Conservation (phyloP, 2,888 invertebrate species). For the Labia minor region DNA sequence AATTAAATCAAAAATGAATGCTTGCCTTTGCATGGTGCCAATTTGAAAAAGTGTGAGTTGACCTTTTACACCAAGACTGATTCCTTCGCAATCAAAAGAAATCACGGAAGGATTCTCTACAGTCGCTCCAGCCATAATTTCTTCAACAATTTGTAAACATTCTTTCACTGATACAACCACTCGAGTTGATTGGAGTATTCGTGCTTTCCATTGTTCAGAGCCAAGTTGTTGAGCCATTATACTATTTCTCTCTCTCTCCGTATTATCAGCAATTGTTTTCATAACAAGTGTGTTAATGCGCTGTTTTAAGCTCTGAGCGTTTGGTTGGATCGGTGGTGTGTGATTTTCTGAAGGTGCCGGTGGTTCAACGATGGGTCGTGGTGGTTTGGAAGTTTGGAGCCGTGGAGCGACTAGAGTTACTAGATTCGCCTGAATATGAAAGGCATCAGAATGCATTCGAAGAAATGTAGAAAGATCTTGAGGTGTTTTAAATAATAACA, state of each 20-base stretch:
- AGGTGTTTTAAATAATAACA: constrained; percentile 80
- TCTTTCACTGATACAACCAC: constrained; percentile 71
- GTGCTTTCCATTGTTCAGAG: constrained; percentile 64
- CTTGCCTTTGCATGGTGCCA: constrained; percentile 69
- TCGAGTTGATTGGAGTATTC: constrained; percentile 67
- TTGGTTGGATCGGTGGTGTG: constrained; percentile 9
- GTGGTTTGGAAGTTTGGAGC: not conserved
- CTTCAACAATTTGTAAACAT: constrained; percentile 53
- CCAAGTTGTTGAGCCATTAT: constrained; percentile 30
- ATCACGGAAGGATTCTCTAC: constrained; percentile 46
- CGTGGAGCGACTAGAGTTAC: constrained; percentile 55
- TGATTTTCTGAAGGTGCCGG: constrained; percentile 17
- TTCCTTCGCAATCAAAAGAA: constrained; percentile 86
- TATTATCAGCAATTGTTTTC: constrained; percentile 81
- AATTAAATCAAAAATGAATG: constrained; percentile 79
- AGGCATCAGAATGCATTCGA: constrained; percentile 86
- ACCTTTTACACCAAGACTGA: constrained; percentile 81
- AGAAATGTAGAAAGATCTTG: constrained; percentile 83
- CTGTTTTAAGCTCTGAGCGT: constrained; percentile 65
- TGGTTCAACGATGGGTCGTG: constrained; percentile 16
- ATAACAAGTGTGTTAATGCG: constrained; percentile 78
- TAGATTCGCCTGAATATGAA: constrained; percentile 86
- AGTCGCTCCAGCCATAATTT: constrained; percentile 30
- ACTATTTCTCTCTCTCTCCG: constrained; percentile 46
- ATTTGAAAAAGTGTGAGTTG: constrained; percentile 77